Base-by-base conservation (phyloP, 2,888 invertebrate genomes). In the Parnassius smintheus region DNA sequence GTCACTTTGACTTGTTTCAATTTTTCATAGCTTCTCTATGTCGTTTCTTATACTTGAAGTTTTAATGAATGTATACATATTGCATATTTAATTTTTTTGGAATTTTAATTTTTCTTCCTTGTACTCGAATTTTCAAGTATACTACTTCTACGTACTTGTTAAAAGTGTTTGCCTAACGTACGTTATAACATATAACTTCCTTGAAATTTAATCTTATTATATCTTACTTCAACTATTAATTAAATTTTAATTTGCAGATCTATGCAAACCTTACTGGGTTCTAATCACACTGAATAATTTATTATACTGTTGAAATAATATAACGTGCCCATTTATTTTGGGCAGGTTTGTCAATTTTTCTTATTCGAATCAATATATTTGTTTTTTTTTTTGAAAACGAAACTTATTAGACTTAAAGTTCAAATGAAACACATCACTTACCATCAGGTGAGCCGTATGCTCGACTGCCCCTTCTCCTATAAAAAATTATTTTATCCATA, bases 161-260 rank as follows among this genome's bases (percentile, higher is more conserved):
- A 58, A 62, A 46, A 54, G 56, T 72, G 66, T 74, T 74, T 71
- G 67, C 65, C 61, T 62, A 66, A 65, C 60, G 59, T 48, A 63
- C 63, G 64, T 49, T 62, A 55, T 65, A 62, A 64, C 68, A 46
- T 62, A 55, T 65, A 62, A 64, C 68, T 66, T 66, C 66, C 68
- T 61, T 60, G 35, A 61, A 60, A 42, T 49, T 48, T 12, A 53
- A 13, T n/a, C 22, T 61, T 50, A 35, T 35, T 35, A 18, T 35
- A 35, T 35, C 35, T 1, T 35, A 35, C 35, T 7, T 35, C 7
- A 35, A 35, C 35, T 35, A 4, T 1, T 7, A 35, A 3, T 4
- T 35, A 4, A 35, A 35, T 35, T 4, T 35, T 35, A 35, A 35
- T 35, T 7, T 35, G 35, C 35, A 35, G 35, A 35, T 35, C 4